Conservation (phyloP, 92 coral and sea anemone genomes). For the Ricordea florida region DNA sequence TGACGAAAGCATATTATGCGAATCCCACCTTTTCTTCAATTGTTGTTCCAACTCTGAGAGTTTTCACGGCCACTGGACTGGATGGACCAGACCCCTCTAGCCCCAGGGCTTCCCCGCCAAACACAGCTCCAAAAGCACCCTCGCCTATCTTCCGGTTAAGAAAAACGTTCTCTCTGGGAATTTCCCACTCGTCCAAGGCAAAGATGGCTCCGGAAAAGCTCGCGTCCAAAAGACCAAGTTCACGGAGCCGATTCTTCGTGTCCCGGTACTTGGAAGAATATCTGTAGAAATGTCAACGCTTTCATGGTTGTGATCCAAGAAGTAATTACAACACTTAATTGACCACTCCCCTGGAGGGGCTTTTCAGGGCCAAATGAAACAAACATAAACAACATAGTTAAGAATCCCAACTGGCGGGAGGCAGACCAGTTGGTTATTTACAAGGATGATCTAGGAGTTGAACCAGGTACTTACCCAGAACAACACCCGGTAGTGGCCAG, state of each 20-base stretch:
- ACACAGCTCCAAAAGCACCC: slow-evolving; percentile 89
- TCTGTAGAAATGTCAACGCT: slow-evolving; percentile 1
- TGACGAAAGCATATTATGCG: background rate
- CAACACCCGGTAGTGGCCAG: no score
- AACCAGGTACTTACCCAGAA: no score
- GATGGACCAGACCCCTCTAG: slow-evolving; percentile 38
- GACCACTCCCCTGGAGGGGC: no score
- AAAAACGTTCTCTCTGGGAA: slow-evolving; percentile 63
- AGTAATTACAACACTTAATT: no score
- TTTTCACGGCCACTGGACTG: slow-evolving; percentile 72
- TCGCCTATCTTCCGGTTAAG: slow-evolving; percentile 78
- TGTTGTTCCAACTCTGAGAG: slow-evolving; percentile 69
- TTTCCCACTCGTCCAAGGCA: slow-evolving; percentile 81
- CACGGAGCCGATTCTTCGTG: slow-evolving; percentile 73
- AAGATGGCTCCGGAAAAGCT: slow-evolving; percentile 57
- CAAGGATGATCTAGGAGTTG: no score
- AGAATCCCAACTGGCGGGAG: no score
- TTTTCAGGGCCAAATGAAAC: no score
- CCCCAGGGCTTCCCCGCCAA: slow-evolving; percentile 79
- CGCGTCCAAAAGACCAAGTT: slow-evolving; percentile 73
- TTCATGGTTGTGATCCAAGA: background rate
- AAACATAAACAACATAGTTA: no score
- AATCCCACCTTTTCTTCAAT: slow-evolving; percentile 71
- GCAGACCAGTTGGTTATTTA: no score
- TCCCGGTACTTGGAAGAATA: slow-evolving; percentile 77